Base-by-base conservation (phyloP, 2,113 vertebrate species). In the Charadrius vociferus region DNA sequence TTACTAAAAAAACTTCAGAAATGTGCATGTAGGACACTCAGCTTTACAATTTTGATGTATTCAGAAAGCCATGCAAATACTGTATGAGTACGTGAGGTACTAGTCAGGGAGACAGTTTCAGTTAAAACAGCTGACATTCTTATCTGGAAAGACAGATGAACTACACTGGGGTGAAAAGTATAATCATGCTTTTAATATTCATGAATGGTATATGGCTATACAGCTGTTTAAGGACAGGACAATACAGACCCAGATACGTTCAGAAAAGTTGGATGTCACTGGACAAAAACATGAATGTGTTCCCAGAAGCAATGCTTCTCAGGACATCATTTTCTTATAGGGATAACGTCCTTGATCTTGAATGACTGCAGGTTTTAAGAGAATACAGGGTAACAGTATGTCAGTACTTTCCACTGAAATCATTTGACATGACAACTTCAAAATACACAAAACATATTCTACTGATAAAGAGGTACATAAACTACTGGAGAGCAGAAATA, bases 121-220 rank as follows among this genome's bases (percentile, higher is more conserved):
- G 70, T 91, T 93, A 71, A 89, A 92, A 92, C 11, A 91, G 73
- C 68, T 82, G 88, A 72, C 83, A 59, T 29, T 22, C 19, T 19
- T 74, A 83, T 89, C 53, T 91, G 66, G 58, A 89, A 80, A 87
- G 93, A 95, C 77, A 95, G 86, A 91, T 93, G 84, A 86, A 70
- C 70, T 79, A 21, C 12, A 12, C 52, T 89, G 88, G 71, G 56
- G 56, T 97, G 93, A 95, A 95, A 97, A 91, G 53, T 77, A 81
- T 71, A 92, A 92, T 70, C 0, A 2, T 65, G 58, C 49, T 92
- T 94, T 96, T 90, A 95, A 95, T 96, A 94, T 92, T 92, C 70
- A 91, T 92, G 86, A 80, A 88, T 1, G 4, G 21, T 68, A 68
- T 72, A n/a, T 36, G 43, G 67, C 7, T 9, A 26, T 32, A 12